Percentiles rank a stretch among this genome's conserved stretches.
These are phyloP conservation scores for Sarcophaga rosellei DNA, from an alignment of 2,888 invertebrate genomes.

Conservation along the genomic window DNA sequence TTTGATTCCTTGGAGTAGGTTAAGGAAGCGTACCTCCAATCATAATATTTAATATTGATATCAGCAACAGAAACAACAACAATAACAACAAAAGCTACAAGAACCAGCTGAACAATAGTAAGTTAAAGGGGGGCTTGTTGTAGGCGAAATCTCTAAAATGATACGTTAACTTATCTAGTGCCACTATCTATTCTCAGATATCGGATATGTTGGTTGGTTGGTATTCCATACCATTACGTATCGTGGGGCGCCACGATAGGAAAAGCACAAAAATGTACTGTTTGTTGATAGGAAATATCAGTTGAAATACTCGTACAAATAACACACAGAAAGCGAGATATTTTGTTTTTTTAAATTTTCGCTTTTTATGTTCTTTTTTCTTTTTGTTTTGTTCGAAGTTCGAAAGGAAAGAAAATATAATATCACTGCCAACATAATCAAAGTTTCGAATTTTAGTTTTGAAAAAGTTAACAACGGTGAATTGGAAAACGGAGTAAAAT, in stretches of 20 bases:
- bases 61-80: constrained; percentile 32
- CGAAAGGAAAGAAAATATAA: constrained; percentile 60
- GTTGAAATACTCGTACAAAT: constrained; percentile 67
- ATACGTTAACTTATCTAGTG: constrained; percentile 82
- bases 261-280: constrained; percentile 74
- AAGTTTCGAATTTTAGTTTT: constrained; percentile 69
- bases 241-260: constrained; percentile 74
- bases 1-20: constrained; percentile 73
- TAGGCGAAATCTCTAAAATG: constrained; percentile 80
- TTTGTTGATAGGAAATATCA: constrained; percentile 78
- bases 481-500: constrained; percentile 24
- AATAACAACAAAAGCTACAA: background rate
- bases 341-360: constrained; percentile 44
- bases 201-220: constrained; percentile 78
- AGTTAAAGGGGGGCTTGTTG: constrained; percentile 56
- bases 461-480: constrained; percentile 64
- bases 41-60: constrained; percentile 42
- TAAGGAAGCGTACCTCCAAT: constrained; percentile 69
- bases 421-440: constrained; percentile 71
- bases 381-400: too few species aligned
- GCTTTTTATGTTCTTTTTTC: constrained; percentile 19
- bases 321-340: constrained; percentile 52
- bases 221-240: constrained; percentile 54
- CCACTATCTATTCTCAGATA: constrained; percentile 82
- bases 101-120: background rate